Evolutionary conservation across 2,113 vertebrate genomes (phyloP).

Genomic region (Colius striatus): DNA sequence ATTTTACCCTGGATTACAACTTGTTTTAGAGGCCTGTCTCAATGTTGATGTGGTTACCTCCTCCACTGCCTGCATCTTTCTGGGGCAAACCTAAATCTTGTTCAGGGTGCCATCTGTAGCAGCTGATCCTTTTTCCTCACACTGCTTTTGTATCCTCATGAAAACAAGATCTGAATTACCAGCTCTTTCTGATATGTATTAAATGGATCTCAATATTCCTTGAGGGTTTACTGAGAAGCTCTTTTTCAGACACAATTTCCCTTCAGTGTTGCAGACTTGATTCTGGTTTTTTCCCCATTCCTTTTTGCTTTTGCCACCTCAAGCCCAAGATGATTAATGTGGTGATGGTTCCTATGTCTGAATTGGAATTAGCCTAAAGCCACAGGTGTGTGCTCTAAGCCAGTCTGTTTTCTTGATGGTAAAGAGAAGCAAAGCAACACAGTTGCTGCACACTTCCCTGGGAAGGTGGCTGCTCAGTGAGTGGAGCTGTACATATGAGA

Average conservation of each 20-base stretch:
- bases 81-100: neutral
- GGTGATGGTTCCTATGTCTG: neutral
- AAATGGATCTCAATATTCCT: neutral
- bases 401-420: neutral
- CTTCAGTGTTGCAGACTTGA: neutral
- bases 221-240: neutral
- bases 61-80: fast-evolving
- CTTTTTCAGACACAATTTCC: neutral
- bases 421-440: neutral
- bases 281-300: neutral
- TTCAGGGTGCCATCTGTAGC: neutral
- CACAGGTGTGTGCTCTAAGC: neutral
- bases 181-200: neutral
- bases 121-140: neutral
- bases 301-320: neutral
- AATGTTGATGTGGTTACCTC: fast-evolving
- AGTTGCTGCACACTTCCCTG: neutral
- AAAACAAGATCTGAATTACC: neutral
- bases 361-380: neutral
- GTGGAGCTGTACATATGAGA: neutral
- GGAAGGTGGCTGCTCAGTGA: neutral
- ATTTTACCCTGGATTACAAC: neutral
- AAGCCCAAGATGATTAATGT: neutral
- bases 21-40: neutral
- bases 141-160: neutral